Evolutionary conservation across 1,140 invertebrate species (phyloP), one percentile per base, ranked within the genome.

Genomic region (Rhizoglyphus robini): DNA sequence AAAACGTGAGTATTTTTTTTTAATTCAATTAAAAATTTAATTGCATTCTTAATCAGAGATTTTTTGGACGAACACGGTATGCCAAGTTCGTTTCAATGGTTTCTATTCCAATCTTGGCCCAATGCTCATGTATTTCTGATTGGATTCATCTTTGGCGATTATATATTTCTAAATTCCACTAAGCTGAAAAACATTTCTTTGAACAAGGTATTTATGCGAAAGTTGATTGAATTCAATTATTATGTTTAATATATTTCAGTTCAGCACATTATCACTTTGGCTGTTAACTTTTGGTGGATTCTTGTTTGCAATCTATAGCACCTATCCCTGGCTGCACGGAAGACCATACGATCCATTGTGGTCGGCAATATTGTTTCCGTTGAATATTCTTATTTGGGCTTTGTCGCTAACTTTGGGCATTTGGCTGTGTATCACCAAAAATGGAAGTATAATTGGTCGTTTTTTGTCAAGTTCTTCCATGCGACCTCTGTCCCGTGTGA

Each of bases 401-500:
- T 23, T 57, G 23, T 20, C 29, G 11, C 11, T 23, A 20, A 23
- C 51, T 11, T 20, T 23, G 20, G 11, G 11, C 23, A 57, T 57
- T 13, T 20, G 51, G 20, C 11, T 57, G 11, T 57, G 51, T 23
- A 20, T 57, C 13, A 57, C 11, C n/a, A 68, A 69, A n/a, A 62
- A 69, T 67, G 71, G 69, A 60, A 68, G 15, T 20, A 34, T 60
- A 3, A 63, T 71, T 13, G 67, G 67, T 18, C 48, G 65, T n/a
- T 65, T 71, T 18, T 47, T 71, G 2, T 68, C 68, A 0, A 63
- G 36, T 32, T 60, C 63, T n/a, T 23, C 38, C 0, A 70, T 69
- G 20, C 46, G 41, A 20, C 69, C 70, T 0, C 66, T 72, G 31
- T 65, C 67, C 18, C 54, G 69, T 23, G 31, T 70, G 18, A 69